phyloP scores from a whole-genome alignment of 2,797 vertebrate species.

The Neosalanx taihuensis region DNA sequence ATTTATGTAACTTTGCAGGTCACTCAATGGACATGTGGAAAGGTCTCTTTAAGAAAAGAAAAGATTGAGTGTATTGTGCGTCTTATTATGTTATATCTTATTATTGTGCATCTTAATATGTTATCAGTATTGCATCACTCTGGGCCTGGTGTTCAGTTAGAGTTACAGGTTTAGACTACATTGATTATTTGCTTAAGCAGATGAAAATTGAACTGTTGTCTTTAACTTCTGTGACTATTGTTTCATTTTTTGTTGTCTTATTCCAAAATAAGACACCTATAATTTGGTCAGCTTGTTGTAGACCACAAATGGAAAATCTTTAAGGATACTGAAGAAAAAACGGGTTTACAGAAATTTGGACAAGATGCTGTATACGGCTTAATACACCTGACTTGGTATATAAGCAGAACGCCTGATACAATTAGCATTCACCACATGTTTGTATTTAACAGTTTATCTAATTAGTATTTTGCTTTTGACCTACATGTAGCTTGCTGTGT shows the following conservation, averaged over 20 bases:
- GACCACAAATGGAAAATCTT: no score
- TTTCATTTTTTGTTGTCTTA: constrained; percentile 55
- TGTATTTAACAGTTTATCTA: constrained; percentile 60
- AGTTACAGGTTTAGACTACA: no score
- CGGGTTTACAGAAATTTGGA: no score
- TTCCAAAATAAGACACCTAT: constrained; percentile 58
- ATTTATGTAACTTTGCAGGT: constrained; percentile 31
- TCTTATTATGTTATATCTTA: constrained; percentile 16
- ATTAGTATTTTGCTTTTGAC: constrained; percentile 55
- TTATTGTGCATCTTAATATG: no score
- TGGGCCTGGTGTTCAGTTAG: constrained; percentile 70
- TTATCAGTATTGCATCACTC: no score
- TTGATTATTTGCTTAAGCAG: constrained; percentile 73
- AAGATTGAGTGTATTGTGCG: no score
- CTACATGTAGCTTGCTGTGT: constrained; percentile 62
- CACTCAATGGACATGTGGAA: constrained; percentile 42
- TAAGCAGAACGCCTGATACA: constrained; percentile 70
- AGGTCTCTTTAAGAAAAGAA: no score
- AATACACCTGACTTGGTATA: constrained; percentile 65
- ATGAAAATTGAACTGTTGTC: constrained; percentile 73
- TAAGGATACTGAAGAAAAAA: no score
- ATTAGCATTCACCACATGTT: constrained; percentile 57
- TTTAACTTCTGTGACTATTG: constrained; percentile 65
- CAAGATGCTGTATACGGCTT: constrained; percentile 35
- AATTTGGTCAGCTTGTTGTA: no score